phyloP scores from a whole-genome alignment of 2,888 invertebrate genomes.

The Dascillus cervinus region DNA sequence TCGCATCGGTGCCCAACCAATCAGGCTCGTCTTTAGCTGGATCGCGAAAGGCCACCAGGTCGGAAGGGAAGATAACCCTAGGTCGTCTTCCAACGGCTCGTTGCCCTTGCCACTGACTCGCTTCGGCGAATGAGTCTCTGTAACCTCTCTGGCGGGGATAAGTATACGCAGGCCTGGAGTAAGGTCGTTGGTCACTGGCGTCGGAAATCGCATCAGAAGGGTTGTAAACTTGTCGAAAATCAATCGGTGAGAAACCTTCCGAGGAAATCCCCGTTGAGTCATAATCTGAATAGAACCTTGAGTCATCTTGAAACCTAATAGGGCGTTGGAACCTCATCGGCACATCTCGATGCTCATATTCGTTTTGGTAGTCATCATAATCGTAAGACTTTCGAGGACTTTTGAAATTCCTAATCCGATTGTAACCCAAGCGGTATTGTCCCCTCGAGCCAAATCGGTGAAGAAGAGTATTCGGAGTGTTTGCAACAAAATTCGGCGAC shows the following conservation, averaged over 20 bases:
- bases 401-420: slow-evolving; percentile 1
- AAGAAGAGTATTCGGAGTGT: neutral
- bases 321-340: slow-evolving; percentile 9
- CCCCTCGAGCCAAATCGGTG: neutral
- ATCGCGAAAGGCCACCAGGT: slow-evolving; percentile 39
- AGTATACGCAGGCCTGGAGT: neutral
- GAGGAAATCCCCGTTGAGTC: slow-evolving; percentile 6
- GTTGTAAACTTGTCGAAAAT: slow-evolving; percentile 3
- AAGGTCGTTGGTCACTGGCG: neutral
- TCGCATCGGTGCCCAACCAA: slow-evolving; percentile 28
- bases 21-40: slow-evolving; percentile 29
- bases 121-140: slow-evolving; percentile 8
- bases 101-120: slow-evolving; percentile 19
- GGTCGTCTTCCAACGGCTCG: slow-evolving; percentile 32
- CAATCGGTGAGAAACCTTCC: neutral
- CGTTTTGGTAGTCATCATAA: slow-evolving; percentile 11
- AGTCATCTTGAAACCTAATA: slow-evolving; percentile 11
- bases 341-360: slow-evolving; percentile 7
- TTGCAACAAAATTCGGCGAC: slow-evolving; percentile 25
- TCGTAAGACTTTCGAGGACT: slow-evolving; percentile 15
- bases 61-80: slow-evolving; percentile 41
- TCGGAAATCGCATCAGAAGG: slow-evolving; percentile 4
- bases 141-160: slow-evolving; percentile 16
- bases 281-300: slow-evolving; percentile 22
- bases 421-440: neutral